phyloP scores from a whole-genome alignment of 2,797 vertebrate genomes.

The Sebastes miniatus region DNA sequence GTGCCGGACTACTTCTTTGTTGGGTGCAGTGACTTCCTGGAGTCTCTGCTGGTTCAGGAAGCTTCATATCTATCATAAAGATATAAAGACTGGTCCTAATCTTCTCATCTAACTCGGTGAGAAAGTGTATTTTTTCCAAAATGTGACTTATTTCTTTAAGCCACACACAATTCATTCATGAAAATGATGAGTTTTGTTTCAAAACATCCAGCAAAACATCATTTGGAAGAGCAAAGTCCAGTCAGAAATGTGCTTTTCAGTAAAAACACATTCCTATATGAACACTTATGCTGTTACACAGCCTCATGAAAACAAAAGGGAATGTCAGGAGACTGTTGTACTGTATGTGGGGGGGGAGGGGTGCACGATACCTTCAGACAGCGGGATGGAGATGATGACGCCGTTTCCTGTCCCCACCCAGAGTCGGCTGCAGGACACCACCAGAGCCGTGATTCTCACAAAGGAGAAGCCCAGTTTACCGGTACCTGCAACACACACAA shows the following conservation, averaged over 20 bases:
- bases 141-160: neutral
- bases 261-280: neutral
- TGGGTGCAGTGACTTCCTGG: too few species aligned
- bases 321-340: neutral
- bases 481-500: constrained; percentile 82
- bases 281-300: neutral
- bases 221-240: neutral
- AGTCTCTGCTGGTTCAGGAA: too few species aligned
- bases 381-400: constrained; percentile 96
- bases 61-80: too few species aligned
- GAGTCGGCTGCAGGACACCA: constrained; percentile 93
- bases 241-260: neutral
- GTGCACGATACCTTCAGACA: constrained; percentile 88
- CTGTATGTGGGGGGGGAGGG: neutral
- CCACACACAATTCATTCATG: neutral
- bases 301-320: neutral
- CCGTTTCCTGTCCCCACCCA: constrained; percentile 99
- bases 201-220: neutral
- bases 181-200: neutral
- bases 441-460: constrained; percentile 94
- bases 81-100: too few species aligned
- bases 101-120: too few species aligned
- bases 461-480: constrained; percentile 98
- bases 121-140: too few species aligned
- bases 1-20: too few species aligned